phyloP scores from a whole-genome alignment of 1,140 invertebrate species.

The Euwallacea fornicatus region DNA sequence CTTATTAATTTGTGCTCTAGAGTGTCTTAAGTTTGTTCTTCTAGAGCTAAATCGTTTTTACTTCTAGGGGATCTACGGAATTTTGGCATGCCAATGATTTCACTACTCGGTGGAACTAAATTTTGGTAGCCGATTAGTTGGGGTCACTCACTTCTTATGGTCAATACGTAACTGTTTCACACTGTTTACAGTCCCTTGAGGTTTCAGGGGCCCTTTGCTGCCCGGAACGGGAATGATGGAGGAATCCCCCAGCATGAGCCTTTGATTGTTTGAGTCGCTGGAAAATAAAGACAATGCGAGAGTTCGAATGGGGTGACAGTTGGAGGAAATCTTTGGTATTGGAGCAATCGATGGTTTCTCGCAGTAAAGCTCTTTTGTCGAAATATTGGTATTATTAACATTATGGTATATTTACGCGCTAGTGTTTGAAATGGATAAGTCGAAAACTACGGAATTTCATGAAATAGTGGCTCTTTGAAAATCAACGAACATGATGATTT shows the following conservation, averaged over 20 bases:
- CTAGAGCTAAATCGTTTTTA: not conserved
- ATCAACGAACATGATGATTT: too few species aligned
- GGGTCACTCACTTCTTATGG: conserved; percentile 73
- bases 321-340: too few species aligned
- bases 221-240: conserved; percentile 86
- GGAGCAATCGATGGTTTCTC: too few species aligned
- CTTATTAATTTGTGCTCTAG: too few species aligned
- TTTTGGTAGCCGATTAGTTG: conserved; percentile 43
- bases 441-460: too few species aligned
- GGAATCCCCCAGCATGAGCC: conserved; percentile 84
- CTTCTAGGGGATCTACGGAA: conserved; percentile 10
- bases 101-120: conserved; percentile 24
- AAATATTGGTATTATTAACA: too few species aligned
- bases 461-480: too few species aligned
- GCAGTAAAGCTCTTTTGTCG: too few species aligned
- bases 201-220: conserved; percentile 73
- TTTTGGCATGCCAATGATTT: conserved; percentile 37
- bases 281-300: conserved; percentile 42
- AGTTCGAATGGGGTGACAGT: too few species aligned
- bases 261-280: conserved; percentile 90
- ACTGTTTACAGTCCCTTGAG: conserved; percentile 81
- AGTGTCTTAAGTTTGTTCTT: not conserved
- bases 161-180: conserved; percentile 83
- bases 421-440: too few species aligned
- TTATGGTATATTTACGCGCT: too few species aligned